Conservation (phyloP, 2,888 invertebrate species). For the Crematogaster levior region DNA sequence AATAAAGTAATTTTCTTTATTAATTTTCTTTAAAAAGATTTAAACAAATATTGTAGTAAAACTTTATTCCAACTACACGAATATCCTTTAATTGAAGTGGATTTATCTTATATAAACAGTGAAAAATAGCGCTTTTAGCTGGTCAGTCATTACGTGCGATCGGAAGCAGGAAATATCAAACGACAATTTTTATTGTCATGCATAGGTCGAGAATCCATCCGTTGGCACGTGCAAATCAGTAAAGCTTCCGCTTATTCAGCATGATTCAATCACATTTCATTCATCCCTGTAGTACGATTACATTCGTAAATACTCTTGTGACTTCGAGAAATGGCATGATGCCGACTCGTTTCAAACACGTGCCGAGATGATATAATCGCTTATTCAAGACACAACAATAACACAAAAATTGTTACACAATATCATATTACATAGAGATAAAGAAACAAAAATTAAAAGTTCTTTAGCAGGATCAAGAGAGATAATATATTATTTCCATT, state of each 20-base stretch:
- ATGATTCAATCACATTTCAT: constrained; percentile 52
- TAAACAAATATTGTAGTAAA: neutral
- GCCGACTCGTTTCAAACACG: constrained; percentile 6
- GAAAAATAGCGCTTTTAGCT: neutral
- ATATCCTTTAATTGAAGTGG: neutral
- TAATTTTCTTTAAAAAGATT: neutral
- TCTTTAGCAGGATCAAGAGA: neutral
- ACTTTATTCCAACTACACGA: neutral
- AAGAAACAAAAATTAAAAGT: neutral
- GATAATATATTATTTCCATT: neutral
- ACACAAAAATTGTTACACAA: neutral
- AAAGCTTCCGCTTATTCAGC: constrained; percentile 52
- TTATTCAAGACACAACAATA: neutral
- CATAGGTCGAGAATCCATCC: neutral
- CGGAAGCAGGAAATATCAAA: constrained; percentile 42
- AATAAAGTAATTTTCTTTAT: neutral
- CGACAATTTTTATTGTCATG: constrained; percentile 14
- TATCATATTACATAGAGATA: too few species aligned
- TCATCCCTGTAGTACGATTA: constrained; percentile 25
- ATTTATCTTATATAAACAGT: neutral
- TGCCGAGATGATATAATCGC: neutral
- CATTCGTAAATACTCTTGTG: constrained; percentile 7
- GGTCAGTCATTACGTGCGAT: constrained; percentile 6
- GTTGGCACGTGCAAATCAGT: constrained; percentile 37
- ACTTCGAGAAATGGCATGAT: neutral